phyloP scores from a whole-genome alignment of 23 tunicate genomes.

The Aplidium turbinatum region DNA sequence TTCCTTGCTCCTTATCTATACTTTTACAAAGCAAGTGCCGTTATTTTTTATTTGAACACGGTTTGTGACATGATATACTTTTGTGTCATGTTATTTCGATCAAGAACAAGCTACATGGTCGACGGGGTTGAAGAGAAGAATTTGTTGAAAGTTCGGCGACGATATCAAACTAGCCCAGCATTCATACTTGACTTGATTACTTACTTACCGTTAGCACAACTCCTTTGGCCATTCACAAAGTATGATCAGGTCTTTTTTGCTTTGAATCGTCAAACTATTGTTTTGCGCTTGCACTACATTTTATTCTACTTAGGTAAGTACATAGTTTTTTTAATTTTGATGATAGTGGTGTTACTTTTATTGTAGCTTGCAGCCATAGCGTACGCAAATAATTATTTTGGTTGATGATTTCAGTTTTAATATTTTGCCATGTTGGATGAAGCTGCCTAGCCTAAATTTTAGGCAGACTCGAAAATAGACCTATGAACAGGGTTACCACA shows the following conservation, averaged over 20 bases:
- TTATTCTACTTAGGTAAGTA: conserved; percentile 76
- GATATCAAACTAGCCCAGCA: conserved; percentile 72
- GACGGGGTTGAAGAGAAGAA: conserved; percentile 86
- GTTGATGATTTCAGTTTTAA: too few relatives aligned
- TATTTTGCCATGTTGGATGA: too few relatives aligned
- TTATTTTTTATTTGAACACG: conserved; percentile 28
- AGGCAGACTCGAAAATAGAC: too few relatives aligned
- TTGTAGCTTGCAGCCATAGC: too few relatives aligned
- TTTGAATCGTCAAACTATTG: conserved; percentile 51
- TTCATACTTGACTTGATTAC: conserved; percentile 69
- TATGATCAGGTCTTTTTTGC: conserved; percentile 36
- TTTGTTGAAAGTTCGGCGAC: conserved; percentile 47
- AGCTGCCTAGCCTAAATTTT: too few relatives aligned
- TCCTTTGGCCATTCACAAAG: conserved; percentile 43
- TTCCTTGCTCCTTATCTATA: conserved; percentile 71
- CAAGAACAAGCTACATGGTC: conserved; percentile 75
- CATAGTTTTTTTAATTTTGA: too few relatives aligned
- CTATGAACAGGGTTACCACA: too few relatives aligned
- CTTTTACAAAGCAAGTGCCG: conserved; percentile 47
- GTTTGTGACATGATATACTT: conserved; percentile 63
- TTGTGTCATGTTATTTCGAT: conserved; percentile 61
- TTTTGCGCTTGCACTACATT: conserved; percentile 74
- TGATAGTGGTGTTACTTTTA: too few relatives aligned
- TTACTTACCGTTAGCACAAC: conserved; percentile 43
- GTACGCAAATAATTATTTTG: too few relatives aligned